Conservation (phyloP, 1,140 invertebrate genomes). For the Andrena cerasifolii region DNA sequence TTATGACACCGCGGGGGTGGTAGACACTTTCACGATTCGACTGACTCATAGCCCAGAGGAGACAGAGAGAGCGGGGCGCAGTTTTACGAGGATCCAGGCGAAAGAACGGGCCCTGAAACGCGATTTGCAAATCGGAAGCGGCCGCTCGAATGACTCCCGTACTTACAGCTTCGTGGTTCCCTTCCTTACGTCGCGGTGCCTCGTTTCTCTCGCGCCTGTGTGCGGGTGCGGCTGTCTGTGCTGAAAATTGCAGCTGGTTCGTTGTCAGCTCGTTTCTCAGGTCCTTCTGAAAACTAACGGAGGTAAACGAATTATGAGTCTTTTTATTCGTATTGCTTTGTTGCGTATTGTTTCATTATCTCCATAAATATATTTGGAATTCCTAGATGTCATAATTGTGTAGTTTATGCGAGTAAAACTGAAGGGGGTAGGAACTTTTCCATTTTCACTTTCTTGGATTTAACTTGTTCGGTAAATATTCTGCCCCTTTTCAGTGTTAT, state of each 20-base stretch:
- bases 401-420: too few relatives aligned
- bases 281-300: constrained; percentile 53
- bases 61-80: constrained; percentile 16
- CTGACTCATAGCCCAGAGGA: constrained; percentile 68
- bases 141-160: constrained; percentile 57
- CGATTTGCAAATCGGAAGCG: constrained; percentile 70
- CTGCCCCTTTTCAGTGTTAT: too few relatives aligned
- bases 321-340: background rate
- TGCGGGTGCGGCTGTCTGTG: constrained; percentile 22
- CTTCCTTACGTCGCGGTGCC: constrained; percentile 21
- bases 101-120: constrained; percentile 47
- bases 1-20: constrained; percentile 48
- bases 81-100: constrained; percentile 69
- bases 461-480: too few relatives aligned
- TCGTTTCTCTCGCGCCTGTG: constrained; percentile 14
- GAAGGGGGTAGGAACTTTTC: too few relatives aligned
- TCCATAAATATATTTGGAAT: too few relatives aligned
- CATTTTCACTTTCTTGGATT: too few relatives aligned
- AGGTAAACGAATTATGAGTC: constrained; percentile 3
- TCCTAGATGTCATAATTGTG: too few relatives aligned
- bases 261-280: constrained; percentile 43
- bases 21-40: constrained; percentile 61
- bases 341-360: too few relatives aligned
- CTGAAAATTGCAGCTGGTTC: constrained; percentile 39
- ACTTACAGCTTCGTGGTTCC: constrained; percentile 63